Conservation (phyloP, 2,113 vertebrate species). For the Charadrius vociferus region DNA sequence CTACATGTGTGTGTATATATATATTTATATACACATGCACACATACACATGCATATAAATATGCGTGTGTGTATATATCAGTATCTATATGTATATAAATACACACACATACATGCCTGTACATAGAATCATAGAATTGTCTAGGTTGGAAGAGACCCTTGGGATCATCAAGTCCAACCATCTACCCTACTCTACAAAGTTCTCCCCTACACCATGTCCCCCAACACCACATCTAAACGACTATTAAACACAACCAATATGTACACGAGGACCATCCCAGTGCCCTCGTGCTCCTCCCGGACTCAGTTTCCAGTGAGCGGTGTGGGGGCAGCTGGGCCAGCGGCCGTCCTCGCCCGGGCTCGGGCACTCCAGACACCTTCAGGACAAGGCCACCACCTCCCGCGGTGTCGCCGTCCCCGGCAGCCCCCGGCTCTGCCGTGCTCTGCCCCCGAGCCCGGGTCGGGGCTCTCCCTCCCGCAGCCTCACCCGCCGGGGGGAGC, state of each 20-base stretch:
- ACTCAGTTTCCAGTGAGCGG: rapidly evolving
- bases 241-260: no score
- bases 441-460: rapidly evolving
- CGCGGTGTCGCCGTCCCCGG: rapidly evolving
- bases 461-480: not conserved
- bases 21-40: not conserved
- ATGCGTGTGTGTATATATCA: rapidly evolving
- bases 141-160: no score
- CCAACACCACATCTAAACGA: no score
- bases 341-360: rapidly evolving
- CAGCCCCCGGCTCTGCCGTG: not conserved
- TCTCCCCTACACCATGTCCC: no score
- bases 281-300: rapidly evolving
- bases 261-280: not conserved
- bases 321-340: rapidly evolving
- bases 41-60: no score
- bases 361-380: not conserved
- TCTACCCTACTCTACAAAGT: no score
- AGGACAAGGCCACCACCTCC: not conserved
- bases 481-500: rapidly evolving
- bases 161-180: no score
- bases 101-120: no score
- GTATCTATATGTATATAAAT: rapidly evolving
- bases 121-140: no score
- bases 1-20: rapidly evolving